Conservation (phyloP, 2,797 vertebrate genomes). For the Typhlichthys eigenmanni region DNA sequence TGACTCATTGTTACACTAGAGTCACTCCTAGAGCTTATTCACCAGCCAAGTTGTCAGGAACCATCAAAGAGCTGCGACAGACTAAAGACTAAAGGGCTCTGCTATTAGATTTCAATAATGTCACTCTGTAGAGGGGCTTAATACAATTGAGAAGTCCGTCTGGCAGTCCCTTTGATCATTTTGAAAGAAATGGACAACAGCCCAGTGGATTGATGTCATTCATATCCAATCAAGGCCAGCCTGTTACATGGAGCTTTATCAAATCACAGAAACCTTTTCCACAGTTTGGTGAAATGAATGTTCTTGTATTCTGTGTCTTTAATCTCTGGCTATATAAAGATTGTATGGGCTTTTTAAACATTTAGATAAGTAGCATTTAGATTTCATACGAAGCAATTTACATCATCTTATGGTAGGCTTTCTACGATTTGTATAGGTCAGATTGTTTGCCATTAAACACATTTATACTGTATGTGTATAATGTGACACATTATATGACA, state of each 20-base stretch:
- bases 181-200: constrained; percentile 20
- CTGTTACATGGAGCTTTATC: not conserved
- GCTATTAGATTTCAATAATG: not conserved
- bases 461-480: too few relatives aligned
- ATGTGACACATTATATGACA: too few relatives aligned
- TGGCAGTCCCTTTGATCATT: constrained; percentile 36
- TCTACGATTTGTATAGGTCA: too few relatives aligned
- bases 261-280: not conserved
- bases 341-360: too few relatives aligned
- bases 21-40: constrained; percentile 9
- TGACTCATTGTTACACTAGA: not conserved
- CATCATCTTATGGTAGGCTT: too few relatives aligned
- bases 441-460: too few relatives aligned
- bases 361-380: too few relatives aligned
- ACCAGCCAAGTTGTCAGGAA: constrained; percentile 3
- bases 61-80: not conserved
- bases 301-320: not conserved
- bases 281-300: not conserved
- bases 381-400: too few relatives aligned
- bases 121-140: constrained; percentile 6
- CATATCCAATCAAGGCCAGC: constrained; percentile 33
- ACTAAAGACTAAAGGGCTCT: not conserved
- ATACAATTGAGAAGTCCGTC: constrained; percentile 34
- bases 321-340: not conserved
- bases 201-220: constrained; percentile 40